phyloP scores from a whole-genome alignment of 2,113 vertebrate species.

The Natator depressus region DNA sequence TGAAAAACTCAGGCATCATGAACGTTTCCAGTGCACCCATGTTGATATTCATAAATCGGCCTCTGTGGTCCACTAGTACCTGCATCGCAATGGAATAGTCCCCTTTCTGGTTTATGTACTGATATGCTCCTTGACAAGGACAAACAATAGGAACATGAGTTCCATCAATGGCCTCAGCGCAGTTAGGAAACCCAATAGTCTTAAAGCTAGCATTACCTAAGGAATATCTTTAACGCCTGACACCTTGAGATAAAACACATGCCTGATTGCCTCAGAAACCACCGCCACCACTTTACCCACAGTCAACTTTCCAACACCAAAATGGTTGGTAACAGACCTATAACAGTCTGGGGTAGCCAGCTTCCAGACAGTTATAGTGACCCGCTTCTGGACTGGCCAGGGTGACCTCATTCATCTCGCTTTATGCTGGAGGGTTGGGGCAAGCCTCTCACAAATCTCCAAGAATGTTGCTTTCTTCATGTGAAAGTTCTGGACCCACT shows the following conservation, averaged over 20 bases:
- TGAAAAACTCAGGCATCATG: too few relatives aligned
- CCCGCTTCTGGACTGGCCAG: neutral
- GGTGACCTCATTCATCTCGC: neutral
- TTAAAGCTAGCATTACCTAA: neutral
- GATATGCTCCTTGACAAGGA: neutral
- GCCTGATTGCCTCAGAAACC: neutral
- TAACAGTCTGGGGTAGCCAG: neutral
- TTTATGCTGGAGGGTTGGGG: neutral
- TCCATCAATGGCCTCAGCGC: neutral
- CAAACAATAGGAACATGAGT: neutral
- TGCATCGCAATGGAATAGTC: neutral
- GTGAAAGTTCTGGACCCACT: neutral
- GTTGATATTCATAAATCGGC: too few relatives aligned
- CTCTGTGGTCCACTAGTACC: neutral
- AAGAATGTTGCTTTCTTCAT: neutral
- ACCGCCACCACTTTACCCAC: neutral
- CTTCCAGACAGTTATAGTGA: neutral
- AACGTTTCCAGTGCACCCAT: too few relatives aligned
- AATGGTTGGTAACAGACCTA: neutral
- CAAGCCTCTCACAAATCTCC: neutral
- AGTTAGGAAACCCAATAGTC: neutral
- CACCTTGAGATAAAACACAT: neutral
- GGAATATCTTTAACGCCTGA: neutral
- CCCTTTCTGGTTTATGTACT: neutral
- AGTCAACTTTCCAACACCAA: neutral